phyloP scores from a whole-genome alignment of 2,113 vertebrate species.

The Hiodon alosoides region DNA sequence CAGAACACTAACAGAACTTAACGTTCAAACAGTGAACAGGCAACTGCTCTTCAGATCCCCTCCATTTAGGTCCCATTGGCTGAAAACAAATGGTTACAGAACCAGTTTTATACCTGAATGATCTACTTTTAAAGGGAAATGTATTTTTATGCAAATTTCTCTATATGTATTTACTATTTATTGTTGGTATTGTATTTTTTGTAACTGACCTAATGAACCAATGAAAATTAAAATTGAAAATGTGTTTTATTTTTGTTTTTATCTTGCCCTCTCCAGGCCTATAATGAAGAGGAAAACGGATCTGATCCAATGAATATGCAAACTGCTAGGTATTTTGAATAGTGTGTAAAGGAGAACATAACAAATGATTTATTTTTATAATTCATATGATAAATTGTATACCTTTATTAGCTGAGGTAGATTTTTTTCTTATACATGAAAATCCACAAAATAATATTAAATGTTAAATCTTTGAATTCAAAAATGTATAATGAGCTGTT shows the following conservation, averaged over 20 bases:
- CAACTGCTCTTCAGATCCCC: no score
- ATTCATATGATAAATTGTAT: slow-evolving; percentile 58
- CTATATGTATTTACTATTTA: slow-evolving; percentile 55
- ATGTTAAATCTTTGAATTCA: slow-evolving; percentile 46
- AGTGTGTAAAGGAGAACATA: slow-evolving; percentile 46
- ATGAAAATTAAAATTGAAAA: slow-evolving; percentile 21
- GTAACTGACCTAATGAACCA: slow-evolving; percentile 32
- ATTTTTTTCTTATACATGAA: slow-evolving; percentile 48
- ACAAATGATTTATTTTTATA: slow-evolving; percentile 62
- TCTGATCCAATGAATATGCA: slow-evolving; percentile 66
- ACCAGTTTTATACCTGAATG: no score
- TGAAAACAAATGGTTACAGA: no score
- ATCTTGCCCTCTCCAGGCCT: slow-evolving; percentile 58
- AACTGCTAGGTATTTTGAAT: slow-evolving; percentile 66
- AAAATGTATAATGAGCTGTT: slow-evolving; percentile 46
- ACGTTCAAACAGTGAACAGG: no score
- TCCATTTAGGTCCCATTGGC: no score
- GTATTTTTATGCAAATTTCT: slow-evolving; percentile 53
- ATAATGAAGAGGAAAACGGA: slow-evolving; percentile 52
- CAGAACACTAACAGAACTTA: no score
- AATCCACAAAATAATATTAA: slow-evolving; percentile 37
- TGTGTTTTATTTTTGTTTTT: slow-evolving; percentile 56
- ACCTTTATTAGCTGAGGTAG: slow-evolving; percentile 60
- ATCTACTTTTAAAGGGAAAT: slow-evolving; percentile 27
- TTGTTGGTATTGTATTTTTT: slow-evolving; percentile 25